Evolutionary conservation across 2,113 vertebrate genomes (phyloP), one percentile per base, ranked within the genome.

Genomic region (Antechinus flavipes): DNA sequence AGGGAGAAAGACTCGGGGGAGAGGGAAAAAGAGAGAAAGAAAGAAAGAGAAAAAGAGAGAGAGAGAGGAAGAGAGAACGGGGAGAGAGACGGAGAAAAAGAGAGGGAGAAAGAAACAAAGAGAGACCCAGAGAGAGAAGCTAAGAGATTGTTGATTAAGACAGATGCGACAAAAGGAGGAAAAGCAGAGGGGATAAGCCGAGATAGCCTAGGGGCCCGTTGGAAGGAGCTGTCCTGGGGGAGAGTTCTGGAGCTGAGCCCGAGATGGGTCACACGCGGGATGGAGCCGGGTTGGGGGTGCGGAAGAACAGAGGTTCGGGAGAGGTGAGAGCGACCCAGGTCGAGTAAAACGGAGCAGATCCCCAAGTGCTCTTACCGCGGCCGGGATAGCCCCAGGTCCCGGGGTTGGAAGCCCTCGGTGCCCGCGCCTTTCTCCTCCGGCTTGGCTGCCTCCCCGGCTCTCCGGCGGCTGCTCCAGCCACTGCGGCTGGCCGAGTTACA

Each of bases 351-450:
- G 91, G 47, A n/a, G 24, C 49, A 27, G 94, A 93, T 68, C 35
- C 54, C 47, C 49, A 76, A 90, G 16, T 10, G 42, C 97, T 98
- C 98, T 98, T 98, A 97, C 98, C 97, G 89, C 94, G 61, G 54
- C 91, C 89, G 90, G 94, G 55, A 56, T 0, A 90, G 16, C 24
- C 68, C 68, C 35, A 23, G n/a, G 68, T 84, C 68, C 61, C n/a
- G n/a, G n/a, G 0, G 68, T 7, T 42, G 61, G 12, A 68, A 68
- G 35, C 35, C 61, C 61, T 68, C 89, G 23, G 49, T 93, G 42
- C 50, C 0, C 46, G 89, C 35, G 90, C 52, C 92, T 90, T n/a
- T 68, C 30, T 68, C 14, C 30, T 35, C 35, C 35, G 93, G 53
- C 61, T 90, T 61, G 84, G 91, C 90, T 35, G 61, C 14, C 12